Conservation (phyloP, 2,797 vertebrate species). For the Acrocephalus scirpaceus region DNA sequence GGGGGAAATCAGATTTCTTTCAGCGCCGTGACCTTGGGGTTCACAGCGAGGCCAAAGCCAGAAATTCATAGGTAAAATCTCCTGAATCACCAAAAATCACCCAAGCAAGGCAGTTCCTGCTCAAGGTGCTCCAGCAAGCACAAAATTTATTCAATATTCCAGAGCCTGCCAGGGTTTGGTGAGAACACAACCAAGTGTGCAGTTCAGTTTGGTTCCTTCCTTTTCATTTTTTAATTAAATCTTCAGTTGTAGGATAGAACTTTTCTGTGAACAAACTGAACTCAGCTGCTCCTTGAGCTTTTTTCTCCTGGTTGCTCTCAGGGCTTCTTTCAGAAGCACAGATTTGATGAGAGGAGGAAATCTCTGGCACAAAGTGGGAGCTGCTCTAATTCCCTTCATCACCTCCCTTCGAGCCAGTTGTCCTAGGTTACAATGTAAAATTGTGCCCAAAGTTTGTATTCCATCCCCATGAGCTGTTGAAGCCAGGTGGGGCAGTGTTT, state of each 20-base stretch:
- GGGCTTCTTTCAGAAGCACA: background rate
- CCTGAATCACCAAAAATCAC: background rate
- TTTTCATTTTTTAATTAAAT: no score
- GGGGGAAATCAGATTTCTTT: background rate
- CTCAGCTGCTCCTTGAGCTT: background rate
- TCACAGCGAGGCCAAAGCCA: background rate
- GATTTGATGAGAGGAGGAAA: conserved; percentile 42
- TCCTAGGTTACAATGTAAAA: no score
- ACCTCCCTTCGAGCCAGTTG: conserved; percentile 5
- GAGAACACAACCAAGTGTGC: no score
- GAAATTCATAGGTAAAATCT: background rate
- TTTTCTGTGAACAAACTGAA: no score
- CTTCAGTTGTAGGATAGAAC: no score
- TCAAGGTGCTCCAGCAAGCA: background rate
- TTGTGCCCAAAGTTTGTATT: no score
- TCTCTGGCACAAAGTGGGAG: conserved; percentile 1
- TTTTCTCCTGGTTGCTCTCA: background rate
- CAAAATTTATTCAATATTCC: no score
- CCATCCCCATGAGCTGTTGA: no score
- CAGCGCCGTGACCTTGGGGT: background rate
- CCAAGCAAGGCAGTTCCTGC: background rate
- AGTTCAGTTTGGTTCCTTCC: no score
- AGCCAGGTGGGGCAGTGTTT: no score
- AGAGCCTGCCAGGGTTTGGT: no score
- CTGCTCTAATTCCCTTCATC: conserved; percentile 7